Percentiles rank a stretch among this genome's conserved stretches.
These are phyloP conservation scores for Sander lucioperca DNA, from an alignment of 2,113 vertebrate genomes.

Conservation along the genomic window DNA sequence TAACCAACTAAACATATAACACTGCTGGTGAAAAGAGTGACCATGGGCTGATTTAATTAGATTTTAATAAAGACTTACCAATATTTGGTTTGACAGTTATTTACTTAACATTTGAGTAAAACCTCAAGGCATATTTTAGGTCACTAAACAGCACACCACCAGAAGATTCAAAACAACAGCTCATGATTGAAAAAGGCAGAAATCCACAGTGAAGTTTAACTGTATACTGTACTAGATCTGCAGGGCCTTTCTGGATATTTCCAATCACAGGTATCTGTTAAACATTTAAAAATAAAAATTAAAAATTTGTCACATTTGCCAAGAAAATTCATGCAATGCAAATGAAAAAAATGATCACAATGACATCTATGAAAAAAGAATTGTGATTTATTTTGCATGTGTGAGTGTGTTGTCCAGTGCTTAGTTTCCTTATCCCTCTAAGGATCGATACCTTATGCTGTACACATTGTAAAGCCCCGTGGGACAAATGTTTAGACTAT, in stretches of 20 bases:
- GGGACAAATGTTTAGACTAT: neutral
- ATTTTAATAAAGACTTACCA: neutral
- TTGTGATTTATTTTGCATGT: neutral
- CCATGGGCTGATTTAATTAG: neutral
- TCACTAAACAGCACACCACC: neutral
- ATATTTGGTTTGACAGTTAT: neutral
- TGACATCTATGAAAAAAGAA: neutral
- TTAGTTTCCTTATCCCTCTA: neutral
- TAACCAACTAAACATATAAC: neutral
- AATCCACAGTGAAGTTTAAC: neutral
- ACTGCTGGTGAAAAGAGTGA: neutral
- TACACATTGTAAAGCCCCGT: neutral
- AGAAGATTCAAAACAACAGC: neutral
- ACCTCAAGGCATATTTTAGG: neutral
- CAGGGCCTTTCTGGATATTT: constrained; percentile 1
- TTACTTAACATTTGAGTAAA: neutral
- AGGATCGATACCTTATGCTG: neutral
- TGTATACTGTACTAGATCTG: neutral
- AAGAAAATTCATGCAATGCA: neutral
- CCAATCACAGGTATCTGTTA: neutral
- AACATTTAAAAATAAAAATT: too few species aligned
- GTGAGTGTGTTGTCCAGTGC: neutral
- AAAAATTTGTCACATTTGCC: too few species aligned
- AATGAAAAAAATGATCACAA: neutral
- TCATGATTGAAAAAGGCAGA: neutral